Percentiles rank a stretch among this genome's conserved stretches.
Conservation (phyloP, 2,113 vertebrate species). For the Tragelaphus buxtoni region DNA sequence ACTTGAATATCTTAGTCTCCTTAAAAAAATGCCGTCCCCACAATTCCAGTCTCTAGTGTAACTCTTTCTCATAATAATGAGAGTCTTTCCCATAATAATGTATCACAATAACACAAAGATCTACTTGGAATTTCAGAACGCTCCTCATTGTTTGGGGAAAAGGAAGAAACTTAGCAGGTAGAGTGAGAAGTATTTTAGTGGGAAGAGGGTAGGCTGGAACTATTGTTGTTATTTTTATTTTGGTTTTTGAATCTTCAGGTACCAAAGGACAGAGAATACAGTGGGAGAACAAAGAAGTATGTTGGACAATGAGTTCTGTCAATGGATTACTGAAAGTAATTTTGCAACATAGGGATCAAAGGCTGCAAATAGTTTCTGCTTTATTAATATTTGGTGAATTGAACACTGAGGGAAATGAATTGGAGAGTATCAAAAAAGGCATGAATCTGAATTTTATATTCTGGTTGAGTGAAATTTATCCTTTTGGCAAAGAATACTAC, state of each 20-base stretch:
- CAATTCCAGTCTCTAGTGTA: neutral
- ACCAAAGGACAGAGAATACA: neutral
- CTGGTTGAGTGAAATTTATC: neutral
- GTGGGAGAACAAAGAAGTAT: neutral
- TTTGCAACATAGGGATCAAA: neutral
- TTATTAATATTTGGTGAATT: neutral
- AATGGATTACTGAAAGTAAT: neutral
- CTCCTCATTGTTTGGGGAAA: neutral
- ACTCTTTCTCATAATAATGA: neutral
- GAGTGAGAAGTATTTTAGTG: neutral
- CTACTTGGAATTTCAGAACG: neutral
- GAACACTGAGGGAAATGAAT: neutral
- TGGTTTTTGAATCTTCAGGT: neutral
- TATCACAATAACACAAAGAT: neutral
- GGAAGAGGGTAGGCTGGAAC: neutral
- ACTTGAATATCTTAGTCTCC: neutral
- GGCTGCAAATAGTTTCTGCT: neutral
- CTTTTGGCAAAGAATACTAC: neutral
- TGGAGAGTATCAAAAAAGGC: neutral
- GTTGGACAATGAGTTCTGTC: neutral
- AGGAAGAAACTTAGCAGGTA: neutral
- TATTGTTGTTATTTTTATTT: neutral
- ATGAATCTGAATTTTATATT: neutral
- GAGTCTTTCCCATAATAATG: neutral
- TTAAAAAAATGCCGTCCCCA: neutral